phyloP scores from a whole-genome alignment of 2,113 vertebrate genomes.

The Stegastes partitus region DNA sequence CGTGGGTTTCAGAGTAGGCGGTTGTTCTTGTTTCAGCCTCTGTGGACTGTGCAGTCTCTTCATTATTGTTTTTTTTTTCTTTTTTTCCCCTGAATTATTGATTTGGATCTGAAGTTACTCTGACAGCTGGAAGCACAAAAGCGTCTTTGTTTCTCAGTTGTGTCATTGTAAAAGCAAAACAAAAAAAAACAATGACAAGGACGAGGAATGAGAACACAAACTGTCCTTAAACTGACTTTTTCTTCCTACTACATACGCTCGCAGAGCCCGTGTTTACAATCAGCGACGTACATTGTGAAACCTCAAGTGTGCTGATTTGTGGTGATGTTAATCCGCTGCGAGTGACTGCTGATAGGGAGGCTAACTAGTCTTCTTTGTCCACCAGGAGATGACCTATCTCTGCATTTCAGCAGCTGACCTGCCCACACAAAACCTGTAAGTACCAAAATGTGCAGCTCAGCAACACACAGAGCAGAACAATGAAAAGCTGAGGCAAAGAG shows the following conservation, averaged over 20 bases:
- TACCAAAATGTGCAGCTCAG: conserved; percentile 64
- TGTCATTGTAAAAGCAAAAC: no score
- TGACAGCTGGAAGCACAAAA: background rate
- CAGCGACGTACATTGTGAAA: background rate
- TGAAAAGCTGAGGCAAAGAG: conserved; percentile 29
- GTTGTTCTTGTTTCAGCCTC: conserved; percentile 44
- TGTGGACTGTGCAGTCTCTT: conserved; percentile 29
- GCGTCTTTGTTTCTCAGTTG: background rate
- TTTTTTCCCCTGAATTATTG: conserved; percentile 12
- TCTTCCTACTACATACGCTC: background rate
- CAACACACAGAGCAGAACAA: conserved; percentile 46
- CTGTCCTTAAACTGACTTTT: background rate
- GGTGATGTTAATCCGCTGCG: conserved; percentile 1
- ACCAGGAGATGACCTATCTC: conserved; percentile 95
- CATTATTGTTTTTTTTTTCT: conserved; percentile 36
- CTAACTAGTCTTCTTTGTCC: conserved; percentile 56
- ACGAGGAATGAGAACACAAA: background rate
- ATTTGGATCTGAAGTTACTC: conserved; percentile 14
- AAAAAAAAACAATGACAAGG: no score
- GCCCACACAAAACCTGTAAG: conserved; percentile 96
- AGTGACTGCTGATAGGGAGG: conserved; percentile 28
- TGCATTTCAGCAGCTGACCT: conserved; percentile 95
- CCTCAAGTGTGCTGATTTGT: conserved; percentile 1
- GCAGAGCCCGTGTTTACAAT: background rate
- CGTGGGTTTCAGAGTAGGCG: conserved; percentile 68